Base-by-base conservation (phyloP, 1,140 invertebrate genomes). In the Xylocopa sonorina region DNA sequence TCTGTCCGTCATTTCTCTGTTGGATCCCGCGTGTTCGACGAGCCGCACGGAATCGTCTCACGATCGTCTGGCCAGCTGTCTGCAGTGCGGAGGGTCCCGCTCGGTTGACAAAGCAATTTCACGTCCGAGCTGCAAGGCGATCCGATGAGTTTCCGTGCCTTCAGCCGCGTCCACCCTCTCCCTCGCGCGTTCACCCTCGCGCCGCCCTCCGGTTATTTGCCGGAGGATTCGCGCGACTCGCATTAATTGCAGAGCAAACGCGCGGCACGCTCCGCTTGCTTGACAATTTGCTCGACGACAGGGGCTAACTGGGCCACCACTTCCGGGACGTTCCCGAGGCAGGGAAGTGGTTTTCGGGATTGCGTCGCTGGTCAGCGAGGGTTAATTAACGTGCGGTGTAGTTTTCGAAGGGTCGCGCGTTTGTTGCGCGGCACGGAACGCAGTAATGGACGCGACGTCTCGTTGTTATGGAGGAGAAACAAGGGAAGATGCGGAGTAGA, bases 91-190 rank as follows among this genome's bases (percentile, higher is more conserved):
- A 53, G 68, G 81, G 46, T 21, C 71, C 55, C 69, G 53, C 64
- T 77, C 81, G 82, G 76, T 80, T 84, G 82, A 84, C 82, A 84
- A 84, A 84, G 76, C 82, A 84, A 84, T 84, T 83, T 84, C 81
- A 84, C 81, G 81, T 68, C 64, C 71, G 68, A 63, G 50, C 63
- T 78, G 66, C 75, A 57, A 76, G 63, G 51, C 63, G 74, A 67
- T 76, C 74, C 62, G 60, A 74, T 73, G 71, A 62, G 71, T 73
- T 73, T 60, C 69, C 69, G 67, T 55, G 50, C 48, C 48, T 21
- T 21, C 50, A n/a, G n/a, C 9, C 32, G 0, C 18, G 4, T 27
- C 10, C n/a, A 38, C 51, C 34, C 27, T 29, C 34, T 51, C 24
- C 34, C 55, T 60, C 32, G 0, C 21, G n/a, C n/a, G n/a, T n/a